Base-by-base conservation (phyloP, 2,113 vertebrate species). In the Microcebus ravelobensis region DNA sequence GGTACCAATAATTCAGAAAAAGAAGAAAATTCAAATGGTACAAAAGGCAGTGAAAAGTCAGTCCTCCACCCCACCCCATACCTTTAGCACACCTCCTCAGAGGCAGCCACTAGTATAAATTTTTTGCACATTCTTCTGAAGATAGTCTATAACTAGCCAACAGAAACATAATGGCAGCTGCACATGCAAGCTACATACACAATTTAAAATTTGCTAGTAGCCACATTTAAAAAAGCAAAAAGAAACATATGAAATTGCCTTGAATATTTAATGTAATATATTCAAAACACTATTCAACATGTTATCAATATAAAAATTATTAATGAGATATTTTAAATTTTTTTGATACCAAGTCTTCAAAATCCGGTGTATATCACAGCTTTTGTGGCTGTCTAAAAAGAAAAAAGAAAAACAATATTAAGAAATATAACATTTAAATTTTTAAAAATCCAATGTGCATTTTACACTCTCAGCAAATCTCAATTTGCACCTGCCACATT, bases 181-280 rank as follows among this genome's bases (percentile, higher is more conserved):
- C 29, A 63, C 55, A 86, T 77, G 39, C 4, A 4, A 80, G 92
- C 59, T 77, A 76, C 14, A 45, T 77, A 55, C 36, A 23, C 73
- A 88, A 88, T 31, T 90, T 52, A 81, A 97, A 34, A 82, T 74
- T 57, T 84, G 76, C 74, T 68, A 74, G 45, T 65, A 86, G n/a
- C 29, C 45, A 59, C 74, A 59, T 74, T 73, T 29, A 5, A 67
- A 91, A 94, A 92, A 42, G 25, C 31, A 57, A 91, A 87, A 91
- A 87, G 21, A 71, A 81, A 85, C 23, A 65, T 7, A 11, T 61
- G 61, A 96, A 71, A 71, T 39, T 55, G 59, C 55, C 79, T 86
- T 94, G 83, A 76, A 45, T 63, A 81, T 39, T 88, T 90, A 87
- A 80, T 5, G 13, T 80, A 80, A 68, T 57, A 42, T 59, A 71